Evolutionary conservation across 2,888 invertebrate species (phyloP).

Genomic region (Fissipunctia ypsillon): DNA sequence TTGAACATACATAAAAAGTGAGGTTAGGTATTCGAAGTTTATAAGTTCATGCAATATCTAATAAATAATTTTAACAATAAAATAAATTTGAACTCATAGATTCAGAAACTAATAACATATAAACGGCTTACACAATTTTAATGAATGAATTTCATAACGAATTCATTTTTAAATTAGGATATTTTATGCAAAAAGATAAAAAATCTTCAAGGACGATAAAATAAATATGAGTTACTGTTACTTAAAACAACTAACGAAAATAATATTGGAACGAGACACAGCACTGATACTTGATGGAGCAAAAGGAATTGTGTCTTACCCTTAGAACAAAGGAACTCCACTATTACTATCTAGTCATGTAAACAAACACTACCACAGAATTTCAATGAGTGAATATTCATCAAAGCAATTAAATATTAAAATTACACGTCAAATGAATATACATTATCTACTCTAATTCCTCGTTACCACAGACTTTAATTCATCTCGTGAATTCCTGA

Average conservation of each 20-base stretch:
- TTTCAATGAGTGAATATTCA: conserved; percentile 26
- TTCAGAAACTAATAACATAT: not conserved
- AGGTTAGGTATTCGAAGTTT: no score
- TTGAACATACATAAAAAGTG: no score
- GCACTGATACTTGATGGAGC: not conserved
- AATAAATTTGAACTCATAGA: not conserved
- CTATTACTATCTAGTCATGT: not conserved
- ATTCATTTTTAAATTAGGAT: not conserved
- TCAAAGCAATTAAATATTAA: conserved; percentile 37
- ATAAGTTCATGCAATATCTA: not conserved
- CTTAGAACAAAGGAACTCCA: not conserved
- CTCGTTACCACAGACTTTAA: conserved; percentile 39
- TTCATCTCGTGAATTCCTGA: conserved; percentile 41
- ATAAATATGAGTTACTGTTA: not conserved
- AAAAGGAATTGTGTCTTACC: not conserved
- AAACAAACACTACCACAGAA: conserved; percentile 1
- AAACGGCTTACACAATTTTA: not conserved
- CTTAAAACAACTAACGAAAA: not conserved
- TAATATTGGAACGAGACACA: conserved; percentile 3
- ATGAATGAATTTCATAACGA: not conserved
- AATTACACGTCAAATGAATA: conserved; percentile 30
- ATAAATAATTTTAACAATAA: conserved; percentile 1
- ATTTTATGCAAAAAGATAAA: not conserved
- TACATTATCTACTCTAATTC: conserved; percentile 19
- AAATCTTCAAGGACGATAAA: not conserved